Evolutionary conservation across 2,797 vertebrate genomes (phyloP).

Genomic region (Novumbra hubbsi): DNA sequence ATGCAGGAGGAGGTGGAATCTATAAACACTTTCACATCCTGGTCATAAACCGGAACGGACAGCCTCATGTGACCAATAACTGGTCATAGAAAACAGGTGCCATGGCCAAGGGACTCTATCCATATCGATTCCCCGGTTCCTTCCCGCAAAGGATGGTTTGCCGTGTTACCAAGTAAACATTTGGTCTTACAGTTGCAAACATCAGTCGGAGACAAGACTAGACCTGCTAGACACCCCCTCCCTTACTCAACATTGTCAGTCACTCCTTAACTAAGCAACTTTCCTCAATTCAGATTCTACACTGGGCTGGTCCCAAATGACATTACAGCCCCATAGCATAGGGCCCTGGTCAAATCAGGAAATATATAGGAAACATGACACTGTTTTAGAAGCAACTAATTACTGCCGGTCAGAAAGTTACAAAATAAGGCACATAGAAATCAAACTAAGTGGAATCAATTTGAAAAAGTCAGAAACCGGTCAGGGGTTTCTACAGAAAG

Average conservation of each 20-base stretch:
- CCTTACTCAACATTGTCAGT: constrained; percentile 54
- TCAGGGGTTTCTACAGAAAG: not conserved
- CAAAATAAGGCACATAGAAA: constrained; percentile 42
- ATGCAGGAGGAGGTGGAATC: constrained; percentile 39
- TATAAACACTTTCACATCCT: constrained; percentile 30
- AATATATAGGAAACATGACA: not conserved
- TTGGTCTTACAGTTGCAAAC: constrained; percentile 73
- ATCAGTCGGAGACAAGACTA: constrained; percentile 80
- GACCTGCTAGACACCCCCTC: constrained; percentile 72
- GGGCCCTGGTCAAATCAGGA: not conserved
- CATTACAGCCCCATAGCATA: not conserved
- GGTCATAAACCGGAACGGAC: constrained; percentile 27
- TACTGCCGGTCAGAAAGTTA: constrained; percentile 40
- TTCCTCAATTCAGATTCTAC: constrained; percentile 34
- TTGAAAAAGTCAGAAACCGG: constrained; percentile 41
- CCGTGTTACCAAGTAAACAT: constrained; percentile 71
- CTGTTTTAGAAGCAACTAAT: not conserved
- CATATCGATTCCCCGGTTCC: not conserved
- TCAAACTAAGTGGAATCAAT: constrained; percentile 41
- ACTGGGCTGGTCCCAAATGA: constrained; percentile 33
- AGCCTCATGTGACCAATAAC: not conserved
- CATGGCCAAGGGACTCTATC: constrained; percentile 7
- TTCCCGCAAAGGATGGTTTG: constrained; percentile 52
- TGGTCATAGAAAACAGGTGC: not conserved
- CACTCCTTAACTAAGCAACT: constrained; percentile 40